Percentiles rank a stretch among this genome's conserved stretches.
phyloP scores from a whole-genome alignment of 64 coral and sea anemone genomes.

The Platygyra sinensis region DNA sequence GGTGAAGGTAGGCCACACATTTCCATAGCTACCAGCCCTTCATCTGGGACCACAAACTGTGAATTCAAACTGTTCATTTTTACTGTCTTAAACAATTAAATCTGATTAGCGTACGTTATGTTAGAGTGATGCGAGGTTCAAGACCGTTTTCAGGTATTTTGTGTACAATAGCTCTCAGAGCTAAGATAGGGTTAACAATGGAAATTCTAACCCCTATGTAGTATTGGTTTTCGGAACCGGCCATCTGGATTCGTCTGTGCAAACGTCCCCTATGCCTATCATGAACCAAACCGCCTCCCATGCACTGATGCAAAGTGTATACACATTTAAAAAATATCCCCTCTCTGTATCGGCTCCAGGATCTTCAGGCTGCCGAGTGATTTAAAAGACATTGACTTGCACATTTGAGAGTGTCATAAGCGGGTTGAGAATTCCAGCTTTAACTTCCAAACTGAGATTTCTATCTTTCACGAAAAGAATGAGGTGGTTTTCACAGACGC shows the following conservation, averaged over 20 bases:
- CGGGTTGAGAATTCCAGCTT: background rate
- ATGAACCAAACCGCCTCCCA: too few relatives aligned
- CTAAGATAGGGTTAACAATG: slow-evolving; percentile 8
- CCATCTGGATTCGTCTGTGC: background rate
- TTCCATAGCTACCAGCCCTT: too few relatives aligned
- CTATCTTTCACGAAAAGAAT: background rate
- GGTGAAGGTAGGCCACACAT: slow-evolving; percentile 33
- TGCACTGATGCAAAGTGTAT: background rate
- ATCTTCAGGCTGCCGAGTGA: background rate
- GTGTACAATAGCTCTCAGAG: background rate
- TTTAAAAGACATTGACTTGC: background rate
- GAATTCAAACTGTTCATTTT: too few relatives aligned
- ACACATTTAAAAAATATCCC: background rate
- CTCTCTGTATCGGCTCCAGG: background rate
- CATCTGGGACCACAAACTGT: background rate
- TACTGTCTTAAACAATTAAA: too few relatives aligned
- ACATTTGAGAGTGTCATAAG: background rate
- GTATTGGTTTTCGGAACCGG: background rate
- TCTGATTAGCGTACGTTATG: too few relatives aligned
- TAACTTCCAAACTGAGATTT: background rate
- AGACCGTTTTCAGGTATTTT: background rate
- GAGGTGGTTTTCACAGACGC: too few relatives aligned
- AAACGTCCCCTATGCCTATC: background rate
- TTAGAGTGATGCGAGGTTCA: too few relatives aligned
- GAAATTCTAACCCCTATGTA: background rate